phyloP scores from a whole-genome alignment of 1,140 invertebrate species.

The Eurosta solidaginis region DNA sequence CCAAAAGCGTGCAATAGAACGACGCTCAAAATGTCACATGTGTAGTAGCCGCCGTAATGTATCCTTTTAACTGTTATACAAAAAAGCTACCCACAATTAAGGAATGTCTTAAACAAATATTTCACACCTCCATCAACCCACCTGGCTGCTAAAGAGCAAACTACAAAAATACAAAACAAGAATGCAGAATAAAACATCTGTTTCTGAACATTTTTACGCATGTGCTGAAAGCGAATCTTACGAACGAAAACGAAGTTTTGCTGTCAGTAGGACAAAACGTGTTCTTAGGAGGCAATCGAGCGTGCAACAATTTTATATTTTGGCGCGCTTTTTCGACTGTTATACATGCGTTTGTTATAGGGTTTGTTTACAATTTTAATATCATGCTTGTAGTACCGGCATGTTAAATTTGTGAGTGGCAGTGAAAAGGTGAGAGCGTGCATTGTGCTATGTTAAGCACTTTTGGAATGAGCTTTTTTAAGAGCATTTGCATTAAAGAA shows the following conservation, averaged over 20 bases:
- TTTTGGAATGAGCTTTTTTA: background rate
- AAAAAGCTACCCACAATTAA: background rate
- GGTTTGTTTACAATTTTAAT: slow-evolving; percentile 2
- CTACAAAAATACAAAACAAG: too few species aligned
- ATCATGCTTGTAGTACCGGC: background rate
- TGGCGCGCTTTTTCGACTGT: background rate
- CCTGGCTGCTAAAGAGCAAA: background rate
- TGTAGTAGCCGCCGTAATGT: background rate
- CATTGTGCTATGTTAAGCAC: background rate
- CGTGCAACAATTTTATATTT: background rate
- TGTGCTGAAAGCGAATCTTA: background rate
- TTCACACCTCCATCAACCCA: background rate
- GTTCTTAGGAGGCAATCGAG: background rate
- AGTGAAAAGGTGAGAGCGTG: too few species aligned
- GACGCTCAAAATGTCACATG: background rate
- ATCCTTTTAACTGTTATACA: background rate
- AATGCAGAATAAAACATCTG: background rate
- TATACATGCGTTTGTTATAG: background rate
- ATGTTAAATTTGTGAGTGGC: background rate
- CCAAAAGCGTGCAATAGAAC: background rate
- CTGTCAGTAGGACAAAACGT: background rate
- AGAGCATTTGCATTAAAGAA: background rate
- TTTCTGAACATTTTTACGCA: background rate
- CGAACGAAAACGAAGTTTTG: too few species aligned
- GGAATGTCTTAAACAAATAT: background rate